Evolutionary conservation across 2,797 vertebrate genomes (phyloP), one percentile per base, ranked within the genome.

Genomic region (Brachyrhaphis roseni): DNA sequence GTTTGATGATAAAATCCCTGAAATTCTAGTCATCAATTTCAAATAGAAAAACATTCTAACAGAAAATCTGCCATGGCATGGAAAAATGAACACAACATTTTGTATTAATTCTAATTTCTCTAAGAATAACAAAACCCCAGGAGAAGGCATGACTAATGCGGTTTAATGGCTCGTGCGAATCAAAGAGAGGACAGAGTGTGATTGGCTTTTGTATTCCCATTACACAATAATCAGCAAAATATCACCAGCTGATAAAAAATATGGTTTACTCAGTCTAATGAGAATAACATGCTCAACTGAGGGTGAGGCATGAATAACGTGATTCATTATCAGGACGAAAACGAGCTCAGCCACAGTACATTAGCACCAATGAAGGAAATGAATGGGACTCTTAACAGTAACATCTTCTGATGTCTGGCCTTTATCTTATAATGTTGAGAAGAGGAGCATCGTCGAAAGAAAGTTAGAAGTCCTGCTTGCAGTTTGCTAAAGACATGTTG

Each of bases 221-320:
- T 86, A 88, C 74, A 78, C 83, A 87, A 89, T 84, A 91, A 83
- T 75, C 55, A 83, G 84, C 84, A 86, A 87, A 90, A 87, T 77
- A 88, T 86, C 78, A 84, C 11, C 8, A 11, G 70, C 74, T 86
- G 76, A 90, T 92, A 86, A 88, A 86, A 84, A 88, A 87, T 81
- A 74, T 39, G 74, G 81, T 83, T 64, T 71, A 28, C 74, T 83
- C 72, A 74, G 72, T 77, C 84, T 90, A 92, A 92, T 91, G 88
- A 87, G 85, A 90, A 86, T 89, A 86, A 89, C 81, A 89, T 82
- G 86, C 90, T 89, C 87, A 84, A 81, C 74, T 77, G 87, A 92
- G 88, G 80, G 81, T 85, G 84, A 88, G 85, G 82, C 81, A 79
- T 89, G 87, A 91, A 84, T 92, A 89, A 93, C 92, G 87, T 81